Conservation (phyloP, 2,113 vertebrate genomes). For the Lasiurus borealis region DNA sequence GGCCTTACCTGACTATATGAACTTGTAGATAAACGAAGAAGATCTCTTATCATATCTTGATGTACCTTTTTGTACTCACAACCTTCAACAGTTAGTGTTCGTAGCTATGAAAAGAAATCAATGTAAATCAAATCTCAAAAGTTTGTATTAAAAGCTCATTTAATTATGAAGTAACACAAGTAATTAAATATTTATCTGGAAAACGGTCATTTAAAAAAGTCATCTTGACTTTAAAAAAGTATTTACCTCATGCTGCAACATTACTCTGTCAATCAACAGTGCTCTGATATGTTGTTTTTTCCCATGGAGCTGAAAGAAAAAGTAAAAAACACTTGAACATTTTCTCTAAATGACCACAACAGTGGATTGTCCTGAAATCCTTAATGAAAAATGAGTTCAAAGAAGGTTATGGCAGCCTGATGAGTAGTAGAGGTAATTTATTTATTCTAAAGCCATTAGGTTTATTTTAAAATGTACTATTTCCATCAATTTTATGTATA, state of each 20-base stretch:
- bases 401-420: background rate
- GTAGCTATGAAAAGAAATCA: conserved; percentile 87
- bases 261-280: conserved; percentile 96
- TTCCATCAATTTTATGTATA: background rate
- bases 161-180: background rate
- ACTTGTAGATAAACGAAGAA: conserved; percentile 96
- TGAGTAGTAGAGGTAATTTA: background rate
- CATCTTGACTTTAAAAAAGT: background rate
- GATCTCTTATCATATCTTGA: conserved; percentile 95
- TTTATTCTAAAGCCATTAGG: background rate
- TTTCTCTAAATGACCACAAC: background rate
- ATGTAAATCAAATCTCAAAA: conserved; percentile 64
- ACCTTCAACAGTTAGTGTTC: conserved; percentile 96
- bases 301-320: conserved; percentile 93
- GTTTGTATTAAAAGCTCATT: conserved; percentile 48
- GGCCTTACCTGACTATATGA: conserved; percentile 95
- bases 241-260: conserved; percentile 97
- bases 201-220: conserved; percentile 21
- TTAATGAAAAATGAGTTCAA: background rate
- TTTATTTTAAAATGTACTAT: background rate
- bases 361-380: background rate
- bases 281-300: conserved; percentile 98
- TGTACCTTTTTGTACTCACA: conserved; percentile 95
- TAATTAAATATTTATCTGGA: background rate
- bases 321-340: background rate